Evolutionary conservation across 2,113 vertebrate genomes (phyloP).

Genomic region (Platichthys stellatus): DNA sequence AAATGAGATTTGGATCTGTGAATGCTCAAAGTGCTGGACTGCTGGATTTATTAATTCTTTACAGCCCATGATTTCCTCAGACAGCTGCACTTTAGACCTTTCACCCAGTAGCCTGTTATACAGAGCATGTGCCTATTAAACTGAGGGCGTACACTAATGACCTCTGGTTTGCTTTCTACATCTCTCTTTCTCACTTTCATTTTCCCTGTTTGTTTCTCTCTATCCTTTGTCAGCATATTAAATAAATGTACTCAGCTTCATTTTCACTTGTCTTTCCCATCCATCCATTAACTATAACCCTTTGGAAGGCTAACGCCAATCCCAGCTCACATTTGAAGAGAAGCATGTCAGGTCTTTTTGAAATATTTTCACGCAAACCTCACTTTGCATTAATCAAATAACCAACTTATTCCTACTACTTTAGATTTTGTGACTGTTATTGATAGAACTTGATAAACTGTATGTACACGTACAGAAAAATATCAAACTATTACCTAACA

Average conservation of each 20-base stretch:
- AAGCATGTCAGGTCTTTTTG: not conserved
- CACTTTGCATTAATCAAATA: not conserved
- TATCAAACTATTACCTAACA: too few relatives aligned
- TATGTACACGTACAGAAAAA: not conserved
- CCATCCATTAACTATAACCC: not conserved
- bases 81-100: conserved; percentile 67
- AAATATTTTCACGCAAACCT: not conserved
- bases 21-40: conserved; percentile 69
- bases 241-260: not conserved
- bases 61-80: conserved; percentile 62
- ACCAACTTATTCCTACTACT: not conserved
- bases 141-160: conserved; percentile 19
- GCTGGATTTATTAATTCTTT: conserved; percentile 72
- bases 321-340: not conserved
- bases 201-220: not conserved
- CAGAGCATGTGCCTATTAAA: conserved; percentile 44
- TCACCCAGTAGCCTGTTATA: conserved; percentile 39
- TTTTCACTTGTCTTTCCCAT: not conserved
- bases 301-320: not conserved
- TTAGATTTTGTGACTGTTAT: not conserved
- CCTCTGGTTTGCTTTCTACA: conserved; percentile 4
- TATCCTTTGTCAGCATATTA: not conserved
- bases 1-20: conserved; percentile 79
- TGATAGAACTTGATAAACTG: too few relatives aligned
- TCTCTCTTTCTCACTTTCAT: not conserved